Base-by-base conservation (phyloP, 2,888 invertebrate genomes). In the Hypolimnas misippus region DNA sequence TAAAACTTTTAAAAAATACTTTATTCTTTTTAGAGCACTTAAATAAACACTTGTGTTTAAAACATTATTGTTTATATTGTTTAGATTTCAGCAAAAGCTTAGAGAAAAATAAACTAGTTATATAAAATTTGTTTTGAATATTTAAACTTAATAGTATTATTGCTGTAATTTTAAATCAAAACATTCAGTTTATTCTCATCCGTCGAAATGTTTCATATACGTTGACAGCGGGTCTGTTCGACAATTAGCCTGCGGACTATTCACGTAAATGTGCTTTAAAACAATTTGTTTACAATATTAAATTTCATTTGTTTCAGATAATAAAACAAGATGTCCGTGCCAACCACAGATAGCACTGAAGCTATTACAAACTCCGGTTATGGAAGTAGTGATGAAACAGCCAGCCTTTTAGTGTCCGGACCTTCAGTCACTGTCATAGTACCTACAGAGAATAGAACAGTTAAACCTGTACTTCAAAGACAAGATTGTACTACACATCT, bases 401-500 rank as follows among this genome's bases (percentile, higher is more conserved):
- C 96, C 62, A 96, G 96, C 75, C 93, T 97, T 65, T 93, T 97
- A 71, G 94, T 95, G 68, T 94, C 94, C 68, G 93, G 94, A 59
- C 93, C 94, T 49, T 89, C 93, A 8, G 93, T 94, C 73, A 92
- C 91, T 35, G 87, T 92, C 57, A 89, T 91, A 69, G 87, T 90
- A 6, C 89, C 93, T 46, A 82, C 92, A 57, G 89, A 93, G 69
- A 90, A 87, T 69, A 82, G 87, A 78, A 87, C 93, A 63, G 93
- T 93, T 63, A 97, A 97, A 83, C 97, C 97, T 71, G 95, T 96
- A 68, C 92, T 97, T 70, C 97, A 96, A 92, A 94, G 97, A 71
- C 97, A 97, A 89, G 97, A 97, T 89, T 96, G 97, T 75, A 96
- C 97, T 52, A 96, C 97, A 56, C 94, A 94, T 79, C 94, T 96